Base-by-base conservation (phyloP, 1,140 invertebrate genomes). In the Propsilocerus akamusi region DNA sequence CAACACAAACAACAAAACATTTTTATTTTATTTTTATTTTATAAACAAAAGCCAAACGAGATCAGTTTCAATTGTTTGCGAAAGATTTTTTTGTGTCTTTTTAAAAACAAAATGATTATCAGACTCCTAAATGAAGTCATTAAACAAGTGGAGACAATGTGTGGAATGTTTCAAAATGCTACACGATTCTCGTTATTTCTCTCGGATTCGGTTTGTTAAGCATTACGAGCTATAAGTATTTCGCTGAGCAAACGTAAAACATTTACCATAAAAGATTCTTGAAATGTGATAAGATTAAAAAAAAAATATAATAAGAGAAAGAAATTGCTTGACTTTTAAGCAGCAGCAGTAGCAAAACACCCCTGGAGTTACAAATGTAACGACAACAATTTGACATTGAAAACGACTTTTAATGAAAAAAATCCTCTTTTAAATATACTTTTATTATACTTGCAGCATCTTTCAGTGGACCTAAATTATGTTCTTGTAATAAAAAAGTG, bases 401-500 rank as follows among this genome's bases (percentile, higher is more conserved):
- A 37, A 37, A 37, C 20, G 32, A 37, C 20, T 5, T 17, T 37
- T 37, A 37, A 12, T 37, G n/a, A 17, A 37, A 37, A 37, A 6
- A 17, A n/a, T 6, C 7, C 32, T 37, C 32, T 5, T 37, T 37
- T 37, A 37, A n/a, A 14, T 37, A 14, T 37, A 14, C 7, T 37
- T 37, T 37, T 37, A 3, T 37, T 37, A 37, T 37, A 37, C 32
- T 17, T 37, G n/a, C 32, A 37, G 32, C 32, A 37, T 37, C 32
- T 37, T 37, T 37, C 32, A 37, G n/a, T n/a, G 32, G 32, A 37
- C 32, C 20, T 37, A 17, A 37, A 37, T 37, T 37, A 37, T 37
- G n/a, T 37, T 37, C 32, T 17, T 37, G 3, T 37, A 37, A 37
- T 37, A 37, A 37, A 37, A 37, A 37, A 30, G 10, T n/a, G n/a